phyloP scores from a whole-genome alignment of 2,113 vertebrate genomes.

The Tachysurus fulvidraco region DNA sequence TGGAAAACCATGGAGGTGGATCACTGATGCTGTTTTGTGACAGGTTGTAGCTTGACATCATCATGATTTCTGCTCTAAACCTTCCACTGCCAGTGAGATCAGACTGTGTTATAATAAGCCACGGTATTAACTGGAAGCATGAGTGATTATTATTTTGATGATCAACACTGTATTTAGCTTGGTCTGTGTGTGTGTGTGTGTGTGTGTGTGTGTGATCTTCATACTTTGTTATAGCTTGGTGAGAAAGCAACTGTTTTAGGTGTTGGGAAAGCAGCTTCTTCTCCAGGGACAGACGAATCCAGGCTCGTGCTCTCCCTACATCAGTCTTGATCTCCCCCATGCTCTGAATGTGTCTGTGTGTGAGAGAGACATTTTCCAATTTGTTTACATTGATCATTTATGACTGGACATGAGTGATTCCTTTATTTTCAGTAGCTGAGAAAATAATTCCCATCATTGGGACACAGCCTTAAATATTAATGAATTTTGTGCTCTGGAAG shows the following conservation, averaged over 20 bases:
- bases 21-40: background rate
- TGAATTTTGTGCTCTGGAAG: no score
- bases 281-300: constrained; percentile 93
- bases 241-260: constrained; percentile 89
- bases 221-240: constrained; percentile 84
- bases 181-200: background rate
- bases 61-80: background rate
- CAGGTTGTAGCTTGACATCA: background rate
- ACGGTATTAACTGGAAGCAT: no score
- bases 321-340: constrained; percentile 95
- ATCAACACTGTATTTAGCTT: background rate
- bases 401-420: no score
- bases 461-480: no score
- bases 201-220: constrained; percentile 40
- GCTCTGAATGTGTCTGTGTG: constrained; percentile 89
- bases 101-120: background rate
- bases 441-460: no score
- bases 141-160: no score
- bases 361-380: background rate
- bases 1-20: background rate
- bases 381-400: background rate
- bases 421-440: no score
- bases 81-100: background rate
- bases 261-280: constrained; percentile 97
- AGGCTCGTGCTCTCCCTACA: constrained; percentile 89